Conservation (phyloP, 1,140 invertebrate species). For the Drosophila sulfurigaster region DNA sequence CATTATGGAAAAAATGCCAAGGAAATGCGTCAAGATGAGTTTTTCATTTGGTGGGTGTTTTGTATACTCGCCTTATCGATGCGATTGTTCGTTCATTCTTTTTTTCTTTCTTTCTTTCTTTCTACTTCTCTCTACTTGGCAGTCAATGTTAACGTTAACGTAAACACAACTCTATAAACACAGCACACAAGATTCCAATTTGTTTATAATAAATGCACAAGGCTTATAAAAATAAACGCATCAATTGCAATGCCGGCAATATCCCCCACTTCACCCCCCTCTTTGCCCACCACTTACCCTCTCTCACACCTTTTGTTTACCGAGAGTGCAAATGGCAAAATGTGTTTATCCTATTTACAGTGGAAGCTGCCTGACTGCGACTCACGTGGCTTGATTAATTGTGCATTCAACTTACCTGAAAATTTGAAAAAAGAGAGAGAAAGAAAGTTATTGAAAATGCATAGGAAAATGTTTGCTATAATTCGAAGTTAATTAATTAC, state of each 20-base stretch:
- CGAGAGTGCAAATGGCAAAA: slow-evolving; percentile 37
- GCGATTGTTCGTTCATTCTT: slow-evolving; percentile 9
- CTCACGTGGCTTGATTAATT: slow-evolving; percentile 73
- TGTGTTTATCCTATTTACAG: slow-evolving; percentile 32
- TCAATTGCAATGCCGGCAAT: slow-evolving; percentile 43
- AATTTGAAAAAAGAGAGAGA: slow-evolving; percentile 20
- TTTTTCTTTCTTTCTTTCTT: slow-evolving; percentile 1
- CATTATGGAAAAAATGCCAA: slow-evolving; percentile 32
- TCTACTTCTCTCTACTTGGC: slow-evolving; percentile 35
- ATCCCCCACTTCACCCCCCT: neutral
- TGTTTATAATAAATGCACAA: slow-evolving; percentile 64
- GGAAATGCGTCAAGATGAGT: slow-evolving; percentile 71
- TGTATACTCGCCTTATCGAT: neutral
- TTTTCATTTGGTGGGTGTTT: slow-evolving; percentile 28
- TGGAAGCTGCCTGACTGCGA: slow-evolving; percentile 5
- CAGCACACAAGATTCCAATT: slow-evolving; percentile 15
- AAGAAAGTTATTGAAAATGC: slow-evolving; percentile 47
- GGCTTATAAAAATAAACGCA: slow-evolving; percentile 65
- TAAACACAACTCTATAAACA: slow-evolving; percentile 42
- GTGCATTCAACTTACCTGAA: slow-evolving; percentile 65
- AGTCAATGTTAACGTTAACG: slow-evolving; percentile 80
- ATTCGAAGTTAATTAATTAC: slow-evolving; percentile 5
- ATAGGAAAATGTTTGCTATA: slow-evolving; percentile 10
- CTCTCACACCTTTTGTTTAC: slow-evolving; percentile 30
- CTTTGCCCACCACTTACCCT: neutral